phyloP scores from a whole-genome alignment of 2,797 vertebrate species.

The Euthynnus affinis region DNA sequence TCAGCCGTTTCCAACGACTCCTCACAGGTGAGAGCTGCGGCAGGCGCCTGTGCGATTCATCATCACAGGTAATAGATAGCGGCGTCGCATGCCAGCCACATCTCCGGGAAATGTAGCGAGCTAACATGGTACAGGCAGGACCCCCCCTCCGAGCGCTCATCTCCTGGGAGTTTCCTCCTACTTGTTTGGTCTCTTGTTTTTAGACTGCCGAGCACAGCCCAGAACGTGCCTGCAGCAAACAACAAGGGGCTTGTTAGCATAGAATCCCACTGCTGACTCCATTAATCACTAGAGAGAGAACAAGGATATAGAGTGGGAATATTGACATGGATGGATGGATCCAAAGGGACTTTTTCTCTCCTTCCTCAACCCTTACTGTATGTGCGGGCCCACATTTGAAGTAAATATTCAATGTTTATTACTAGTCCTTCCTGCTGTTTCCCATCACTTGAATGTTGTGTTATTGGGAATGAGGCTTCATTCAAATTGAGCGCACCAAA shows the following conservation, averaged over 20 bases:
- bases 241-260: slow-evolving; percentile 87
- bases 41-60: slow-evolving; percentile 73
- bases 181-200: slow-evolving; percentile 78
- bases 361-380: slow-evolving; percentile 56
- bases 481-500: slow-evolving; percentile 64
- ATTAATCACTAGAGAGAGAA: slow-evolving; percentile 87
- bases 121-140: slow-evolving; percentile 66
- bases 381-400: slow-evolving; percentile 72
- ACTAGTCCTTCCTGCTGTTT: slow-evolving; percentile 56
- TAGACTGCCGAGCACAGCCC: slow-evolving; percentile 52
- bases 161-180: slow-evolving; percentile 79
- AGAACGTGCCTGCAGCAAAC: slow-evolving; percentile 75
- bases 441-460: slow-evolving; percentile 21
- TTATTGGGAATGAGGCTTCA: slow-evolving; percentile 56
- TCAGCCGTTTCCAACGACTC: slow-evolving; percentile 91
- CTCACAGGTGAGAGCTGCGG: slow-evolving; percentile 90
- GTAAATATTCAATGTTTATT: slow-evolving; percentile 76
- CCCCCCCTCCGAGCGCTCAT: slow-evolving; percentile 62
- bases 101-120: slow-evolving; percentile 33
- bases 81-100: slow-evolving; percentile 58
- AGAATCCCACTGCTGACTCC: slow-evolving; percentile 78
- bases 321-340: slow-evolving; percentile 84
- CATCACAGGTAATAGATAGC: slow-evolving; percentile 77
- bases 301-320: slow-evolving; percentile 74
- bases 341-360: slow-evolving; percentile 73